Evolutionary conservation across 2,888 invertebrate genomes (phyloP), one percentile per base, ranked within the genome.

Genomic region (Noctua fimbriata): DNA sequence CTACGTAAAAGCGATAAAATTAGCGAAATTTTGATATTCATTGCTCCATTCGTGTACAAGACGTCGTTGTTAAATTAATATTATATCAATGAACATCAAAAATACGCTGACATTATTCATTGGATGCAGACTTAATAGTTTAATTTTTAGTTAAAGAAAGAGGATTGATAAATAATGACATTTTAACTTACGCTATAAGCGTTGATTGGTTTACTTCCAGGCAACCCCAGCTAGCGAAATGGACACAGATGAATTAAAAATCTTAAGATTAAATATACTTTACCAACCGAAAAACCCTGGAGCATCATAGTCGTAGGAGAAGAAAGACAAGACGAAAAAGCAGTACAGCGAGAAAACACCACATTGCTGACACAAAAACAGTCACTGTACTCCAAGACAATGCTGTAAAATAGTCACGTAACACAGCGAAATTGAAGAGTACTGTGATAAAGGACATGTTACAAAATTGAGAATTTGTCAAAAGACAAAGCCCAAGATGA

Each of bases 21-120:
- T 32, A 60, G 58, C 63, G 24, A 18, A 0, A 9, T 67, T 82
- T 74, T n/a, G 52, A 82, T 63, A 47, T 69, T 67, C 58, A 82
- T 85, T 82, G 85, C 84, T 85, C 85, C 82, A 84, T 85, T 84
- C 85, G 78, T 85, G n/a, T 78, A 78, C 85, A 78, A 82, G 85
- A 84, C 85, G 73, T 71, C 55, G 52, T 58, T 16, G 12, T 10
- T 69, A 44, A 41, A 58, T 24, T 21, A 32, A n/a, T n/a, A 55
- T 0, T 63, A 28, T 60, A 52, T 73, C 78, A 85, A 81, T 85
- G 55, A 77, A 81, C 36, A 74, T 82, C 44, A 71, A 82, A 81
- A 55, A 36, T 52, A 36, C 58, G n/a, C 63, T 44, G 60, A 66
- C 10, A 60, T 65, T 49, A 4, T 18, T 58, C 0, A 52, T n/a